These are phyloP conservation scores for Tricholauxania praeusta DNA, from an alignment of 2,888 invertebrate genomes.

Conservation along the genomic window DNA sequence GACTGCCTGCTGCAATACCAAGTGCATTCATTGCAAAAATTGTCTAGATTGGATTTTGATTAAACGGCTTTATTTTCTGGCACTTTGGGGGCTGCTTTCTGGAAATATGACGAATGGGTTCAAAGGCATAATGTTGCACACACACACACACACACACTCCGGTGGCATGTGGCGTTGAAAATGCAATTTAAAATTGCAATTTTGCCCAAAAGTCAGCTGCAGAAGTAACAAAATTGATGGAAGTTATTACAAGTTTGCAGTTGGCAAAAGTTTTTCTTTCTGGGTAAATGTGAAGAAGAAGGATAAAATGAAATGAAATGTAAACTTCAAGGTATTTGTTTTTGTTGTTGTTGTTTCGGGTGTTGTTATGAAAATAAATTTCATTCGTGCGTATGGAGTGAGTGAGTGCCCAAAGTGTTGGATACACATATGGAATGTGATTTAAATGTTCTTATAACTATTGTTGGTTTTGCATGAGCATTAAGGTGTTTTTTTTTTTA, in stretches of 20 bases:
- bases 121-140: neutral
- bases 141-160: slow-evolving; percentile 15
- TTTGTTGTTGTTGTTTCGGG: neutral
- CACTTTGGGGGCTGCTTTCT: neutral
- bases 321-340: neutral
- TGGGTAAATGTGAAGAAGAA: slow-evolving; percentile 6
- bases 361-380: slow-evolving; percentile 27
- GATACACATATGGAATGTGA: neutral
- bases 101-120: no score
- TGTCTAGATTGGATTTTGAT: slow-evolving; percentile 42
- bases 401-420: neutral
- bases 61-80: slow-evolving; percentile 32
- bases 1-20: neutral
- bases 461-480: neutral
- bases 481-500: neutral
- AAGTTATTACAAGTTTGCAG: slow-evolving; percentile 33
- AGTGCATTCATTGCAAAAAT: slow-evolving; percentile 31
- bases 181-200: slow-evolving; percentile 42
- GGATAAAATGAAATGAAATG: slow-evolving; percentile 9
- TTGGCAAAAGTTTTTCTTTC: slow-evolving; percentile 26
- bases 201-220: slow-evolving; percentile 31
- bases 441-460: neutral
- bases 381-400: slow-evolving; percentile 4
- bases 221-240: slow-evolving; percentile 32
- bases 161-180: slow-evolving; percentile 31